Conservation (phyloP, 2,797 vertebrate species). For the Tachyglossus aculeatus region DNA sequence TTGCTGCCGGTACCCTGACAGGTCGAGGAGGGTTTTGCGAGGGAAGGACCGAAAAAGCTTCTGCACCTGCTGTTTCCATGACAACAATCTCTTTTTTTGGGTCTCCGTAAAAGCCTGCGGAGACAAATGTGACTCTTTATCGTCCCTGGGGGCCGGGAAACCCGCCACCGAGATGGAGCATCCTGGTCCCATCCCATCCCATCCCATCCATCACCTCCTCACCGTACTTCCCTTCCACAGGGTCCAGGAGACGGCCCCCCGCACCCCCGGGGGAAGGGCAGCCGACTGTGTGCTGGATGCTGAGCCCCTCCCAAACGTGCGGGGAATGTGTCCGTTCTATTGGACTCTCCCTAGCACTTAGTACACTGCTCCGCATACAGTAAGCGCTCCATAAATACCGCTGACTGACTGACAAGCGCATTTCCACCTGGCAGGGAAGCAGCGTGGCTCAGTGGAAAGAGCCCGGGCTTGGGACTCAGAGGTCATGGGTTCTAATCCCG, state of each 20-base stretch:
- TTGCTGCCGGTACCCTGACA: conserved; percentile 91
- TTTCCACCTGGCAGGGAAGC: too few species aligned
- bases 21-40: conserved; percentile 94
- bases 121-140: conserved; percentile 41
- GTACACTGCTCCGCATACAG: too few species aligned
- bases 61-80: conserved; percentile 99
- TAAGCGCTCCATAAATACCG: too few species aligned
- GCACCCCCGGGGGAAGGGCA: neutral
- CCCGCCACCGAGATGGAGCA: conserved; percentile 20
- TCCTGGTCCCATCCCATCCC: neutral
- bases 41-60: conserved; percentile 97
- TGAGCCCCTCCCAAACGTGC: too few species aligned
- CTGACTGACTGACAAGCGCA: too few species aligned
- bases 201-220: neutral
- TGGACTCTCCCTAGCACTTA: too few species aligned
- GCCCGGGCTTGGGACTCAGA: too few species aligned
- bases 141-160: conserved; percentile 6
- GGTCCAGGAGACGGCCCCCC: neutral
- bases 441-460: too few species aligned
- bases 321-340: too few species aligned
- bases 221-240: neutral
- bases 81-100: conserved; percentile 98
- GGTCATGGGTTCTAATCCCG: too few species aligned
- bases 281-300: too few species aligned
- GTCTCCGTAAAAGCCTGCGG: conserved; percentile 94